Conservation (phyloP, 1,140 invertebrate species). For the Bombus soroeensis region DNA sequence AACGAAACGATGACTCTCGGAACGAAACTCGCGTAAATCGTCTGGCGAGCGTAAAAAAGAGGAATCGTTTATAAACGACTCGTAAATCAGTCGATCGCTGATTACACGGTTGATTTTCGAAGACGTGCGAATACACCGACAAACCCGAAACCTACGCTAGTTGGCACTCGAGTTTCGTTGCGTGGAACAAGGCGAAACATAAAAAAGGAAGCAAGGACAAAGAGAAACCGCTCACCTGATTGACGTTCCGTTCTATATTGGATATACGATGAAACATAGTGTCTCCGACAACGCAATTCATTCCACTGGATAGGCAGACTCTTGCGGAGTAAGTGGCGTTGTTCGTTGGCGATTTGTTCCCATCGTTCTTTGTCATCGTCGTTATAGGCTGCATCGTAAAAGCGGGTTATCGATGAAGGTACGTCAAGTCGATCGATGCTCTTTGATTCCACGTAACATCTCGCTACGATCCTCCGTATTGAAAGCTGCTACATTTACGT, state of each 20-base stretch:
- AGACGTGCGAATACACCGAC: neutral
- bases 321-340: neutral
- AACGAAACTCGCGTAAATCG: too few species aligned
- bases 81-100: slow-evolving; percentile 4
- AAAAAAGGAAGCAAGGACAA: neutral
- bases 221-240: slow-evolving; percentile 54
- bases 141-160: too few species aligned
- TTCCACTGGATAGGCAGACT: slow-evolving; percentile 13
- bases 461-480: neutral
- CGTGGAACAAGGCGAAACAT: too few species aligned
- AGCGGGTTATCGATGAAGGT: neutral
- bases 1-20: too few species aligned
- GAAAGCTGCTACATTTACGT: neutral
- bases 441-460: neutral
- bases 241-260: slow-evolving; percentile 36
- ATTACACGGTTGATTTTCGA: slow-evolving; percentile 33
- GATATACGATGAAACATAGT: neutral
- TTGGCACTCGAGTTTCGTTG: too few species aligned
- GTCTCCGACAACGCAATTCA: slow-evolving; percentile 25
- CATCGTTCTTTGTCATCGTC: slow-evolving; percentile 50
- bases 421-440: neutral
- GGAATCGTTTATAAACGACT: neutral
- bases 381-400: slow-evolving; percentile 19
- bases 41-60: neutral
- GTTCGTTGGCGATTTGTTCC: slow-evolving; percentile 1